Percentiles rank a stretch among this genome's conserved stretches.
These are phyloP conservation scores for Notamacropus eugenii DNA, from an alignment of 2,797 vertebrate genomes.

Conservation along the genomic window DNA sequence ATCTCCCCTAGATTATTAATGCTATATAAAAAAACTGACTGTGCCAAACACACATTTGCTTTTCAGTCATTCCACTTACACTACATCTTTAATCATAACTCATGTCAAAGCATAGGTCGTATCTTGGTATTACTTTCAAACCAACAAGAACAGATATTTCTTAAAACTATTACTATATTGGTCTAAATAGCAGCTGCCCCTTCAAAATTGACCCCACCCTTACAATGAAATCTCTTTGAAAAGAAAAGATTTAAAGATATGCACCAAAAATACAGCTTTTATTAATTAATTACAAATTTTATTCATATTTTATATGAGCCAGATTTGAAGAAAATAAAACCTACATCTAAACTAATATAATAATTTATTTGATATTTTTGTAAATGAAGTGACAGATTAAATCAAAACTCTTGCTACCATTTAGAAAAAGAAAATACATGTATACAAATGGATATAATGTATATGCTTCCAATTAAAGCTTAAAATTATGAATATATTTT, in stretches of 20 bases:
- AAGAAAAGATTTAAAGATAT: not conserved
- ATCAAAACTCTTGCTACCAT: not conserved
- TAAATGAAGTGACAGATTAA: not conserved
- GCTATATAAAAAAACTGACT: not conserved
- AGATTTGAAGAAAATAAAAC: not conserved
- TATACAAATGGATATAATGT: not conserved
- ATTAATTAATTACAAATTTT: not conserved
- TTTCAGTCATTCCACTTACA: not conserved
- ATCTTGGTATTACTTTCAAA: not conserved
- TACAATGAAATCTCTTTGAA: not conserved
- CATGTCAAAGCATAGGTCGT: not conserved
- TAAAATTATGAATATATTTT: not conserved
- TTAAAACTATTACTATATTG: not conserved
- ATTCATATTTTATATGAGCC: not conserved
- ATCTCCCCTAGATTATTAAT: not conserved
- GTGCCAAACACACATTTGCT: not conserved
- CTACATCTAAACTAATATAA: not conserved
- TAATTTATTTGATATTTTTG: not conserved
- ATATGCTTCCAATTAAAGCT: not conserved
- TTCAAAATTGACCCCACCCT: not conserved
- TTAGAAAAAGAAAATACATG: not conserved
- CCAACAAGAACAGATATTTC: not conserved
- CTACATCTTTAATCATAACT: not conserved
- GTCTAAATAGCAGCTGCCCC: not conserved
- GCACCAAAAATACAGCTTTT: not conserved